Conservation (phyloP, 2,113 vertebrate species). For the Egretta garzetta region DNA sequence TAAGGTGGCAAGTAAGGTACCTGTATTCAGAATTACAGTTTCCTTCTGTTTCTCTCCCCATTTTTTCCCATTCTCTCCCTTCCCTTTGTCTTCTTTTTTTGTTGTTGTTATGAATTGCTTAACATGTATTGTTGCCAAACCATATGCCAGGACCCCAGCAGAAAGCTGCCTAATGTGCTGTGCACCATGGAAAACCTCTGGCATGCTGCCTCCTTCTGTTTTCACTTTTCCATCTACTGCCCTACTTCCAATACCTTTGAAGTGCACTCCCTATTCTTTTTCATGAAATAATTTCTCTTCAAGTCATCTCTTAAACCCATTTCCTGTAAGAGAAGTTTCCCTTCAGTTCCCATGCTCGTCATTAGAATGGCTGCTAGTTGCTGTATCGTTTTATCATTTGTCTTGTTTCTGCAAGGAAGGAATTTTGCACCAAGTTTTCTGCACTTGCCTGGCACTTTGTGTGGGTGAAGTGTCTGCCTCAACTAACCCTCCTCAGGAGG, state of each 20-base stretch:
- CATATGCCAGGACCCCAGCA: background rate
- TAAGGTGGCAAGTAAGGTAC: background rate
- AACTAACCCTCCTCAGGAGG: background rate
- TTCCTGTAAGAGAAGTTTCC: background rate
- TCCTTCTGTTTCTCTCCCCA: background rate
- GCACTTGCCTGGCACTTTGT: background rate
- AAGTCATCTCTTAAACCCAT: background rate
- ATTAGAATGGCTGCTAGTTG: background rate
- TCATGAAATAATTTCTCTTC: background rate
- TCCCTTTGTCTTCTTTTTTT: background rate
- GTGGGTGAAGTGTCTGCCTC: background rate
- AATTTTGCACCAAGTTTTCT: background rate
- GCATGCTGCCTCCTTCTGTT: background rate
- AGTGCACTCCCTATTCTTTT: background rate
- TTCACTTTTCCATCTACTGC: background rate
- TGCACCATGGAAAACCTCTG: background rate
- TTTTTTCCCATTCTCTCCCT: background rate
- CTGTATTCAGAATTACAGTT: background rate
- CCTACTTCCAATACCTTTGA: background rate
- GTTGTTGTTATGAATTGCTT: background rate
- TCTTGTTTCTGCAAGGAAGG: background rate
- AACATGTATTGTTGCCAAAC: background rate
- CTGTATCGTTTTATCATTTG: background rate
- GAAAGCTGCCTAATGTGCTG: background rate
- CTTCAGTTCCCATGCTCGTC: background rate